Base-by-base conservation (phyloP, 2,797 vertebrate species). In the Heteromormyrus szaboi region DNA sequence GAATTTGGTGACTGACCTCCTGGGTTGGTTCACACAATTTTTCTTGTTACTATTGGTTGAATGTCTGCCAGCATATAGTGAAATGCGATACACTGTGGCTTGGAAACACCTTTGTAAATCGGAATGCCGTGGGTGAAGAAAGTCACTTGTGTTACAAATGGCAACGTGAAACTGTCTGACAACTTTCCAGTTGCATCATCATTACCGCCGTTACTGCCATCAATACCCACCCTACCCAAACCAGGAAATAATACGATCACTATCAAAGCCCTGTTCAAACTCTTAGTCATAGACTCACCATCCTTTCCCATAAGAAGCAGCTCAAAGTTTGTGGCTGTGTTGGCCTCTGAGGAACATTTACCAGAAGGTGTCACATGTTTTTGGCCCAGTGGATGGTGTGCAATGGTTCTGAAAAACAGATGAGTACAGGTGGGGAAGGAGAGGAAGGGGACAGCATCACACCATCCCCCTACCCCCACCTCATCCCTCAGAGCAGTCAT, bases 351-450 rank as follows among this genome's bases (percentile, higher is more conserved):
- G 89, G 53, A 29, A 83, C 88, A 79, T 87, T 89, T 87, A 88
- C 59, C 53, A 53, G 25, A 72, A 12, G 56, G 4, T 33, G 41
- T 88, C 76, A 17, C 17, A 1, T 33, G 25, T 9, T 33, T 84
- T 19, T 9, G 44, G 14, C 44, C 50, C 87, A 68, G 56, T 68
- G 85, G 65, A 76, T 88, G 87, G 62, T 72, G 62, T 44, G 1
- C 90, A 87, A 90, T 81, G 87, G 90, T 84, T 90, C 83, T 92
- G 85, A 90, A 72, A 79, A 88, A 33, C 89, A 65, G n/a, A 22
- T 81, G 53, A 59, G 50, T 59, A 25, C 41, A 12, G 19, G 29
- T 46, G n/a, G 76, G 12, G 19, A 22, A 22, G 5, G n/a, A 22
- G 41, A 37, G 5, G 50, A 37, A 44, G 48, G 17, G 25, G 37